phyloP scores from a whole-genome alignment of 2,888 invertebrate genomes.

The Germaria angustata region DNA sequence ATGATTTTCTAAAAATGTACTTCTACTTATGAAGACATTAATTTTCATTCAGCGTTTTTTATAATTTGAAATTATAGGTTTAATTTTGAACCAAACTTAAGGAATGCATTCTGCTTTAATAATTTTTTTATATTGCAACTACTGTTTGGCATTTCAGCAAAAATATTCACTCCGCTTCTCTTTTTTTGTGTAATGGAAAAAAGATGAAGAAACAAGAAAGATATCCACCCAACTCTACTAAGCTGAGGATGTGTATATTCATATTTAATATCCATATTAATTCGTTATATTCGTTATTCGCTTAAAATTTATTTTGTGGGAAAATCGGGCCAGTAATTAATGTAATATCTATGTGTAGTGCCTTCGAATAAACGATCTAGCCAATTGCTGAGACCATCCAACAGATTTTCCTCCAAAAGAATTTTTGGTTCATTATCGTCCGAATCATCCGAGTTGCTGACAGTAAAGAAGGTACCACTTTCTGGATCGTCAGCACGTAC shows the following conservation, averaged over 20 bases:
- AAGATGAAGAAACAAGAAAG: neutral
- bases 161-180: neutral
- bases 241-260: neutral
- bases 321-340: conserved; percentile 99
- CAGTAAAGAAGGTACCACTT: conserved; percentile 92
- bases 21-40: too few relatives aligned
- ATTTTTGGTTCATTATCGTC: conserved; percentile 81
- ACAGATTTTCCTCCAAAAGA: conserved; percentile 86
- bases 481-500: conserved; percentile 85
- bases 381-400: conserved; percentile 97
- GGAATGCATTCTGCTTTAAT: too few relatives aligned
- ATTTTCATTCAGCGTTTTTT: too few relatives aligned
- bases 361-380: conserved; percentile 98
- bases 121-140: too few relatives aligned
- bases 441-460: conserved; percentile 86
- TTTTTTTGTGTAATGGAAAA: neutral
- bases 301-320: conserved; percentile 85
- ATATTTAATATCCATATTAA: conserved; percentile 1
- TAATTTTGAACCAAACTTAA: too few relatives aligned
- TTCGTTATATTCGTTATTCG: conserved; percentile 6
- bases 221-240: neutral
- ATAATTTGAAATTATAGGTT: too few relatives aligned
- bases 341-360: conserved; percentile 95
- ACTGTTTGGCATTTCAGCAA: neutral
- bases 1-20: neutral